Conservation (phyloP, 37 sponge, comb jelly and placozoan species). For the Spongia lamella region DNA sequence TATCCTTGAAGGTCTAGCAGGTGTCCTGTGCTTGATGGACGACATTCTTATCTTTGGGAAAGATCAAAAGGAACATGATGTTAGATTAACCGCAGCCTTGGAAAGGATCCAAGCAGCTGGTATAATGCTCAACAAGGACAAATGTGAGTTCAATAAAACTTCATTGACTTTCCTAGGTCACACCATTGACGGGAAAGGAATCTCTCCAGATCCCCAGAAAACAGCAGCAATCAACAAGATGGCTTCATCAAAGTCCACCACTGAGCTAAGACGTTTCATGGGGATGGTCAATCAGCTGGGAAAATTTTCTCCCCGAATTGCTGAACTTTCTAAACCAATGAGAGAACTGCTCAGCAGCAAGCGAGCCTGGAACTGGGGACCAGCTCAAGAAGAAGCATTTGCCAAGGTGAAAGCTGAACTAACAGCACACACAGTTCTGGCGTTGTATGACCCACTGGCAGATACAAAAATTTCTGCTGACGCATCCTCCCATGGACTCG, state of each 20-base stretch:
- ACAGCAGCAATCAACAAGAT: too few species aligned
- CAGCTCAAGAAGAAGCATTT: conserved; percentile 3
- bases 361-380: not conserved
- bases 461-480: conserved; percentile 17
- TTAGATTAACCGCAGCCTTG: not conserved
- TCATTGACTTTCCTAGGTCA: conserved; percentile 11
- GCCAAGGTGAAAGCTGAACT: not conserved
- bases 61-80: conserved; percentile 16
- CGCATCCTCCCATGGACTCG: conserved; percentile 12
- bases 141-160: conserved; percentile 7
- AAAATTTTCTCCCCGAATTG: too few species aligned
- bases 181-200: conserved; percentile 5
- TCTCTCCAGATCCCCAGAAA: conserved; percentile 2
- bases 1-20: conserved; percentile 11
- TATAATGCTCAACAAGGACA: conserved; percentile 13
- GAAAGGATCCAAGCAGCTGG: not conserved
- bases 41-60: conserved; percentile 14
- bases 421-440: conserved; percentile 5
- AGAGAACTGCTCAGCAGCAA: conserved; percentile 14
- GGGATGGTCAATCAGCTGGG: too few species aligned
- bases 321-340: not conserved
- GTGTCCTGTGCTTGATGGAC: conserved; percentile 24
- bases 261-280: too few species aligned
- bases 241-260: too few species aligned
- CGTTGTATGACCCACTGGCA: not conserved